Evolutionary conservation across 1,140 invertebrate species (phyloP).

Genomic region (Phortica variegata): DNA sequence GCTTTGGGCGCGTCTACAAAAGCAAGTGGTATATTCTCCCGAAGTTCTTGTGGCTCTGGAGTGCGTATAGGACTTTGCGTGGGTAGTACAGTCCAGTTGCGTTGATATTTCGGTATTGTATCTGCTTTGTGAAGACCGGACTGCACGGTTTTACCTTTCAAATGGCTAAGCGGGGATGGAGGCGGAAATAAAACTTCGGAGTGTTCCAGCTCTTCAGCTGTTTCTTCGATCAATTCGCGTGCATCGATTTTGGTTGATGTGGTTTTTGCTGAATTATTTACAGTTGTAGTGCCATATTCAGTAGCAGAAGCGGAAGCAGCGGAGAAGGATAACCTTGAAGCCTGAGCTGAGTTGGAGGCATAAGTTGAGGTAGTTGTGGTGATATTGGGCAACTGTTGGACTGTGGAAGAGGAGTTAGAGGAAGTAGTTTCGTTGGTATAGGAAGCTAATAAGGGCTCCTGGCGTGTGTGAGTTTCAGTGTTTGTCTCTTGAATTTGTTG

Average conservation of each 20-base stretch:
- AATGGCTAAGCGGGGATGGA: conserved; percentile 52
- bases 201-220: conserved; percentile 47
- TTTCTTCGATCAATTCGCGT: conserved; percentile 45
- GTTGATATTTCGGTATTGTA: conserved; percentile 64
- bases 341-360: conserved; percentile 13
- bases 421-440: conserved; percentile 39
- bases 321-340: conserved; percentile 15
- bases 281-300: conserved; percentile 7
- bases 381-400: conserved; percentile 33
- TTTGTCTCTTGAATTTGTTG: conserved; percentile 14
- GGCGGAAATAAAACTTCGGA: conserved; percentile 45
- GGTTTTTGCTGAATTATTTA: conserved; percentile 13
- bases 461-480: conserved; percentile 25
- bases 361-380: conserved; percentile 18
- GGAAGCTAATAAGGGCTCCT: conserved; percentile 26
- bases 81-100: conserved; percentile 62
- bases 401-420: conserved; percentile 53
- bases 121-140: conserved; percentile 63
- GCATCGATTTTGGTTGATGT: conserved; percentile 29
- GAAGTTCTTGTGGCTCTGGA: conserved; percentile 57
- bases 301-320: conserved; percentile 5
- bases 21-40: conserved; percentile 53
- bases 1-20: conserved; percentile 45
- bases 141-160: conserved; percentile 43
- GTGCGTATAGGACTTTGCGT: conserved; percentile 60